These are phyloP conservation scores for Strongylocentrotus purpuratus DNA, from an alignment of 35 echinoderm and acorn worm species.

Conservation along the genomic window DNA sequence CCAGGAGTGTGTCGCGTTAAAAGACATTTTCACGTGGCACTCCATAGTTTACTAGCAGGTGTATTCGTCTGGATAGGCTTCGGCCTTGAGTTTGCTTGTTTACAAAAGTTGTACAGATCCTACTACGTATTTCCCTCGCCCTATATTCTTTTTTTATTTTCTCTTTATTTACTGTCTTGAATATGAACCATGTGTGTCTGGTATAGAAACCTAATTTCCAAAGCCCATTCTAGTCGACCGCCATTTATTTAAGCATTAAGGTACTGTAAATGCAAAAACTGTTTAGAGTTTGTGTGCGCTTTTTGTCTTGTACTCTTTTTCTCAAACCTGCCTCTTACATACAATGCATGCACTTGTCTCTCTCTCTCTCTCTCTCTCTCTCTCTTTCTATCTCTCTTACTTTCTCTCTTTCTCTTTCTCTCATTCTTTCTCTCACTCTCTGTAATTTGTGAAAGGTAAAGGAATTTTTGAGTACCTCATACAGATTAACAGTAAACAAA, in stretches of 20 bases:
- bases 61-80: not conserved
- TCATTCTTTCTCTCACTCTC: too few species aligned
- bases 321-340: too few species aligned
- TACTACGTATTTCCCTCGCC: not conserved
- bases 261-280: not conserved
- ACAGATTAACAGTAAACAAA: too few species aligned
- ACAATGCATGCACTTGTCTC: too few species aligned
- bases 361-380: not conserved
- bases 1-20: not conserved
- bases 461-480: too few species aligned
- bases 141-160: not conserved
- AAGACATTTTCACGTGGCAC: conserved; percentile 28
- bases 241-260: not conserved
- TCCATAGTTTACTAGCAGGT: not conserved
- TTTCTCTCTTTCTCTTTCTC: too few species aligned
- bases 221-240: not conserved
- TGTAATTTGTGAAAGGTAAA: too few species aligned
- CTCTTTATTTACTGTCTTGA: not conserved
- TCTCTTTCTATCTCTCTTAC: not conserved
- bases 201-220: not conserved
- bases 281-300: too few species aligned
- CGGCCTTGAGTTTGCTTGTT: not conserved
- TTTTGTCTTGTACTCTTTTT: too few species aligned
- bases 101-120: not conserved
- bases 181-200: not conserved